Evolutionary conservation across 2,797 vertebrate genomes (phyloP), one percentile per base, ranked within the genome.

Genomic region (Eospalax fontanierii): DNA sequence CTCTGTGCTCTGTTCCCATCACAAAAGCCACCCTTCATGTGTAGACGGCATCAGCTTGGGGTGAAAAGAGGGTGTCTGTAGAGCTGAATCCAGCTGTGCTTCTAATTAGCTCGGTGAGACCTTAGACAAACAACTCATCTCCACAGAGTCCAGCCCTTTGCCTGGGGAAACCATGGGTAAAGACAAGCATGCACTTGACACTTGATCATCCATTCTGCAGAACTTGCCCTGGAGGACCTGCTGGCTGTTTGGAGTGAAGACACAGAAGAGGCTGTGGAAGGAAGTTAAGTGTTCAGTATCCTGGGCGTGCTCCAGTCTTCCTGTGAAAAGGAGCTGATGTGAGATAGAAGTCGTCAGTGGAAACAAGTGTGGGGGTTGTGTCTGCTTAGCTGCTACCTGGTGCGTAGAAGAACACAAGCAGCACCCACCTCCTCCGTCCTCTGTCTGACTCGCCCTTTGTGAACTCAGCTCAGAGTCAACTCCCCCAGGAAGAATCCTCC

Each of bases 201-300:
- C 73, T 66, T 73, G 54, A 87, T 46, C 57, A 24, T 80, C 46
- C 0, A 15, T 35, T 30, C 35, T 15, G 7, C 26, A 12, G 75
- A 28, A 18, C 46, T 74, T 68, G 68, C n/a, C 65, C 79, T 24
- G 16, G 12, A 89, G 86, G 22, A 24, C 26, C 7, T 35, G 26
- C 35, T 4, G 22, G 3, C 79, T 93, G 40, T 54, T 75, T 30
- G 38, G 33, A 28, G 38, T 38, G 19, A 87, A 94, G 59, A 43
- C 40, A 43, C 14, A 6, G 26, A 57, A 43, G 11, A 26, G 38
- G 14, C 35, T 75, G 14, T 30, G 57, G 90, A 43, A 91, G 12
- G 9, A 46, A 4, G 0, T 28, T 0, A 59, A 3, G 1, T 1
- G 24, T 11, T 46, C 28, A 0, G n/a, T 15, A 30, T 63, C 54